phyloP scores from a whole-genome alignment of 2,113 vertebrate species.

The Dromiciops gliroides region DNA sequence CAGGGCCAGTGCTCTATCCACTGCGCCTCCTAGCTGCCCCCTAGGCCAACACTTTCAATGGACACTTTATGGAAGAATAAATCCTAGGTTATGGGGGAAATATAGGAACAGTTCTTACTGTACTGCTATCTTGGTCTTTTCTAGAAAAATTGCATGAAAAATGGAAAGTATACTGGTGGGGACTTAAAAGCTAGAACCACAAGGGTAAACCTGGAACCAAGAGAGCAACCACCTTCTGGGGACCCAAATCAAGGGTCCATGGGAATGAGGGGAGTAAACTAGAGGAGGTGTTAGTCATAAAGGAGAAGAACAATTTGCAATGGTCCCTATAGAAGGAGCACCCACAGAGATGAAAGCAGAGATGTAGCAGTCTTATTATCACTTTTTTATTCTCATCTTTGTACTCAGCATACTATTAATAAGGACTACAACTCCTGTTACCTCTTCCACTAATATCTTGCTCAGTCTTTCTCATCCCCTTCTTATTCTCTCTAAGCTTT shows the following conservation, averaged over 20 bases:
- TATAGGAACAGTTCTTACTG: neutral
- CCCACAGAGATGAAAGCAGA: neutral
- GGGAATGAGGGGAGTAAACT: neutral
- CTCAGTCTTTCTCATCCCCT: neutral
- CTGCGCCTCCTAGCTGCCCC: too few relatives aligned
- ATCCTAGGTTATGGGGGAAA: neutral
- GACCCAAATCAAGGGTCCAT: neutral
- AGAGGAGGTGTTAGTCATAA: neutral
- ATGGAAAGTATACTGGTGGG: neutral
- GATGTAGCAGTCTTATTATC: neutral
- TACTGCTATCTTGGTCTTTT: neutral
- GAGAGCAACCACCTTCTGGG: neutral
- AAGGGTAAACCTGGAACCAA: neutral
- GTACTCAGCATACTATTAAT: neutral
- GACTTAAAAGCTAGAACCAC: neutral
- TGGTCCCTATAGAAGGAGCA: neutral
- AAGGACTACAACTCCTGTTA: neutral
- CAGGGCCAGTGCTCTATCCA: too few relatives aligned
- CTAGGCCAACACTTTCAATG: neutral
- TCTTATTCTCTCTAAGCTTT: neutral
- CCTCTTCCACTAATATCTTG: neutral
- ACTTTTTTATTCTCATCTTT: neutral
- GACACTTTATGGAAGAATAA: neutral
- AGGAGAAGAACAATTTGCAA: neutral
- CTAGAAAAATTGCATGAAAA: neutral